These are phyloP conservation scores for Corvus cornix DNA, from an alignment of 2,113 vertebrate genomes.

Conservation along the genomic window DNA sequence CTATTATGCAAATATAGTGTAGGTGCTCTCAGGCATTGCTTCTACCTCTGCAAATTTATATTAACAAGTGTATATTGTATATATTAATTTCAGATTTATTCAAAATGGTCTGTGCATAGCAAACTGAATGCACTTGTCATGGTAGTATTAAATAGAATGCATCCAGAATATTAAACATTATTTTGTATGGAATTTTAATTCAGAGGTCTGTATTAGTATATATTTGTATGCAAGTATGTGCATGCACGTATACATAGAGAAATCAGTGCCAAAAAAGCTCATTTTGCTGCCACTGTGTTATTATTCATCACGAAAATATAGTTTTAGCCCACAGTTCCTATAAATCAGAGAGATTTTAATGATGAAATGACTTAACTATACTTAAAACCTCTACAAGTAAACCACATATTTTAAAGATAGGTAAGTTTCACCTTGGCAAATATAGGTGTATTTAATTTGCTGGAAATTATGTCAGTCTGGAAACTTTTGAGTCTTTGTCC, in stretches of 20 bases:
- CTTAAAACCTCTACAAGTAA: background rate
- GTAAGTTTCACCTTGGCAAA: constrained; percentile 16
- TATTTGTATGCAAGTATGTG: background rate
- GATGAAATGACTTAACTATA: constrained; percentile 10
- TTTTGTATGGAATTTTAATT: background rate
- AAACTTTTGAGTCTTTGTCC: background rate
- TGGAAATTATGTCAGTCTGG: background rate
- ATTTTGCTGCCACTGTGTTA: background rate
- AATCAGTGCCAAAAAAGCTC: background rate
- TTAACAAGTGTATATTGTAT: background rate
- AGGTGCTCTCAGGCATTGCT: background rate
- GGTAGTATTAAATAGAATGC: background rate
- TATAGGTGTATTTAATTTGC: background rate
- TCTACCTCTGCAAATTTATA: background rate
- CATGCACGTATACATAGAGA: background rate
- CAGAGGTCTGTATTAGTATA: background rate
- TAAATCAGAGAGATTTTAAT: constrained; percentile 24
- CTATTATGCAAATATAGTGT: background rate
- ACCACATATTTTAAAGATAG: constrained; percentile 36
- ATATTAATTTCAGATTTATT: background rate
- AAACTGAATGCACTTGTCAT: background rate
- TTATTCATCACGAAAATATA: background rate
- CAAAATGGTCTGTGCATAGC: background rate
- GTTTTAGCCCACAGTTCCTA: background rate
- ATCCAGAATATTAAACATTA: background rate